A percentile compares a stretch with the other conserved stretches of the same genome.
These are phyloP conservation scores for Cyprinodon diabolis DNA, from an alignment of 2,797 vertebrate genomes.

Conservation along the genomic window DNA sequence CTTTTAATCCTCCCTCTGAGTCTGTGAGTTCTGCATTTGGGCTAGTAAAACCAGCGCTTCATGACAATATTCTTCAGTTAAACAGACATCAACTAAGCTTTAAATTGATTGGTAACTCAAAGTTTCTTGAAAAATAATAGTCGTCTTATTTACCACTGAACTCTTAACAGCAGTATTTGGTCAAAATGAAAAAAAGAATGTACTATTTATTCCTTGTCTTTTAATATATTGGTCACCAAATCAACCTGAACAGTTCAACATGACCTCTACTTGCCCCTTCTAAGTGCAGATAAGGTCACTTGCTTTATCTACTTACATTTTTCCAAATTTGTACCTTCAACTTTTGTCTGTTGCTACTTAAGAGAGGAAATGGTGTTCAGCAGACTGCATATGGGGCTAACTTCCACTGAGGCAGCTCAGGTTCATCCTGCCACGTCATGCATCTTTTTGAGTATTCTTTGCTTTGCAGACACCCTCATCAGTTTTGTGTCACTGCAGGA, in stretches of 20 bases:
- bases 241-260: not conserved
- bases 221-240: not conserved
- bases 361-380: not conserved
- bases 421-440: conserved; percentile 19
- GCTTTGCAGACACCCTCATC: conserved; percentile 27
- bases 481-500: conserved; percentile 51
- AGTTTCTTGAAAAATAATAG: not conserved
- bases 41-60: too few species aligned
- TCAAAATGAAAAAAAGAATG: not conserved
- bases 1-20: too few species aligned
- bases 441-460: conserved; percentile 29
- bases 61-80: not conserved
- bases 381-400: conserved; percentile 3
- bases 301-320: not conserved
- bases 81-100: not conserved
- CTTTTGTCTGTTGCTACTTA: not conserved
- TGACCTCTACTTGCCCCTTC: not conserved
- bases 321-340: too few species aligned
- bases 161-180: not conserved
- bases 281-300: not conserved
- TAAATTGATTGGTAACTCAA: not conserved
- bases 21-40: too few species aligned
- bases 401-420: conserved; percentile 16
- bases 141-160: not conserved
- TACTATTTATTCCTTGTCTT: not conserved